These are phyloP conservation scores for Drosophila sturtevanti DNA, from an alignment of 1,140 invertebrate species.

Conservation along the genomic window DNA sequence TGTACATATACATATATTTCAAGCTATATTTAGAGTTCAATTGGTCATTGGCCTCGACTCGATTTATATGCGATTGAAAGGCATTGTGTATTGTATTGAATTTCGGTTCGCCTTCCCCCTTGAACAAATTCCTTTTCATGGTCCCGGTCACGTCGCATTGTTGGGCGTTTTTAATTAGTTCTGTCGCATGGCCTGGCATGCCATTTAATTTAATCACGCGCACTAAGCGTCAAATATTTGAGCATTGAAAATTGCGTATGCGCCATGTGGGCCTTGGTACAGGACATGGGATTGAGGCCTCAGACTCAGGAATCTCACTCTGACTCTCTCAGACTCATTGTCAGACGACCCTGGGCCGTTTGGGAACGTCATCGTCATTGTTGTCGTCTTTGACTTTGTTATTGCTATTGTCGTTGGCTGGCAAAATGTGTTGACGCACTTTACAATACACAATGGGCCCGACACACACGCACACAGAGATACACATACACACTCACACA, in stretches of 20 bases:
- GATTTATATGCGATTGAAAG: slow-evolving; percentile 49
- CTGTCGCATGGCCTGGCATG: slow-evolving; percentile 60
- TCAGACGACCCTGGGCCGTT: slow-evolving; percentile 38
- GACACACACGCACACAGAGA: slow-evolving; percentile 42
- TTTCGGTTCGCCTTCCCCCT: neutral
- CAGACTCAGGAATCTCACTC: neutral
- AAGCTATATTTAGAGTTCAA: slow-evolving; percentile 16
- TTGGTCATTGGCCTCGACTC: slow-evolving; percentile 47
- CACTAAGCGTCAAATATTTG: slow-evolving; percentile 74
- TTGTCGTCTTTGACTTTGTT: slow-evolving; percentile 9
- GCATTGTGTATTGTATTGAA: slow-evolving; percentile 42
- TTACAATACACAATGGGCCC: slow-evolving; percentile 76
- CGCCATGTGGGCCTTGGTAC: slow-evolving; percentile 48
- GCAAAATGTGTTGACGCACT: slow-evolving; percentile 77
- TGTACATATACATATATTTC: too few relatives aligned
- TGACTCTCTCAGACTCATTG: slow-evolving; percentile 20
- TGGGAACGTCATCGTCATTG: slow-evolving; percentile 23
- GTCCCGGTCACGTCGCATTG: slow-evolving; percentile 49
- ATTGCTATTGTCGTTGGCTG: slow-evolving; percentile 46
- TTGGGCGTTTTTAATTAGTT: slow-evolving; percentile 78
- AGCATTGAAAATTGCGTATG: slow-evolving; percentile 73
- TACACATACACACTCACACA: neutral
- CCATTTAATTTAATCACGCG: slow-evolving; percentile 75
- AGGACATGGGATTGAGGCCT: neutral
- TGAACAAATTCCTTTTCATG: slow-evolving; percentile 21